Base-by-base conservation (phyloP, 35 echinoderm and acorn worm genomes). In the Apostichopus parvimensis region DNA sequence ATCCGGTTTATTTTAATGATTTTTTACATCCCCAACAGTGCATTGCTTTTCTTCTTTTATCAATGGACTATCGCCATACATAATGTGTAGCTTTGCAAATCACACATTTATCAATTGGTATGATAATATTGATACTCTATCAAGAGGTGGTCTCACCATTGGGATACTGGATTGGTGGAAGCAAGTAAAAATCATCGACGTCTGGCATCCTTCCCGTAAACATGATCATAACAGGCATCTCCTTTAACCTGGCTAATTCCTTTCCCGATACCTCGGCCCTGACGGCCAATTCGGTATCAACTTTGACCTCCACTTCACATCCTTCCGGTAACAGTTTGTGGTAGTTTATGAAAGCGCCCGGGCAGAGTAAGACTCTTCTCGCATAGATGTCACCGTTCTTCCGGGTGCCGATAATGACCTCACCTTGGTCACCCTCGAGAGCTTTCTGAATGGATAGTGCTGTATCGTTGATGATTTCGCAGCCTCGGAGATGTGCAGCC, bases 131-230 rank as follows among this genome's bases (percentile, higher is more conserved):
- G 34, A 45, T 45, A 45, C 34, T 28, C 26, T 28, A 28, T 28
- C 26, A 28, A 28, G 26, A 28, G 26, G 26, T 28, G 17, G 8
- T 68, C 92, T 89, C 92, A 98, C 96, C 96, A 89, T 98, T 83
- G 24, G 96, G 96, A 57, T 98, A 98, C 56, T 56, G 83, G 28
- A 98, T 93, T 77, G 96, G 96, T 77, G 96, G 96, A 9, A 98
- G 89, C 11, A 98, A 91, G 73, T 98, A 98, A 10, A 57, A 89
- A 75, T 73, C 91, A n/a, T 81, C 56, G 6, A 52, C 78, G 72
- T 95, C 87, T 10, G 54, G 91, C 34, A 14, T 77, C 26, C 26
- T 81, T 20, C 61, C 77, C 23, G 82, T 56, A 8, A 61, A 72
- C 11, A 64, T 70, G 11, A 92, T 88, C 54, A 98, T 71, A 13